Base-by-base conservation (phyloP, 1,140 invertebrate species). In the Drosophila sp. region DNA sequence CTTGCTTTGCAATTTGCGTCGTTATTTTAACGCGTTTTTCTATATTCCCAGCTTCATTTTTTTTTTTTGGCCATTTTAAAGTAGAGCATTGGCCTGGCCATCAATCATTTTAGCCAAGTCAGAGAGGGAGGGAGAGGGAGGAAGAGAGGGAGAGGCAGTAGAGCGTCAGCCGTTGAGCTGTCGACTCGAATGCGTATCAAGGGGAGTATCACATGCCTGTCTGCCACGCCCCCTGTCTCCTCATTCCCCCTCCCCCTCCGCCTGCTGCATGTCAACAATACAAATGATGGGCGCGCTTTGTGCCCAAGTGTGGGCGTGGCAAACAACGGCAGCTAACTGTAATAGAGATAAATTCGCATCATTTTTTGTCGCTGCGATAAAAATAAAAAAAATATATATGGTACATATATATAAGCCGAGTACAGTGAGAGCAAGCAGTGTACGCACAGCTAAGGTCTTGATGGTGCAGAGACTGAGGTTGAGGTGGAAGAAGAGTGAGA, bases 311-410 rank as follows among this genome's bases (percentile, higher is more conserved):
- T 61, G 78, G 83, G 82, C 83, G 83, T 86, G 82, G 71, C 57
- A 48, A 34, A 16, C 69, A 56, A 14, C 58, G 27, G 29, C 80
- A 80, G 82, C 82, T 87, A 87, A 83, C 82, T 82, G 82, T 87
- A 87, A 87, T 87, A 89, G 83, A 87, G 83, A 87, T 87, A 87
- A 87, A 87, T 87, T 83, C 83, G 76, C 83, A 78, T 87, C 83
- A 89, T 87, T 87, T 87, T 87, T 87, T 87, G 83, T 76, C 65
- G 40, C 46, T 72, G 78, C 67, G 77, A 82, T 81, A 86, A 78
- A 71, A 67, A 72, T 54, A n/a, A n/a, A n/a, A n/a, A n/a, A n/a
- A n/a, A n/a, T n/a, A n/a, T n/a, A n/a, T 36, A 41, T 9, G 25
- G 32, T n/a, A n/a, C n/a, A n/a, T n/a, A 21, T 40, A 27, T 4